Base-by-base conservation (phyloP, 2,888 invertebrate genomes). In the Mechanitis mazaeus region DNA sequence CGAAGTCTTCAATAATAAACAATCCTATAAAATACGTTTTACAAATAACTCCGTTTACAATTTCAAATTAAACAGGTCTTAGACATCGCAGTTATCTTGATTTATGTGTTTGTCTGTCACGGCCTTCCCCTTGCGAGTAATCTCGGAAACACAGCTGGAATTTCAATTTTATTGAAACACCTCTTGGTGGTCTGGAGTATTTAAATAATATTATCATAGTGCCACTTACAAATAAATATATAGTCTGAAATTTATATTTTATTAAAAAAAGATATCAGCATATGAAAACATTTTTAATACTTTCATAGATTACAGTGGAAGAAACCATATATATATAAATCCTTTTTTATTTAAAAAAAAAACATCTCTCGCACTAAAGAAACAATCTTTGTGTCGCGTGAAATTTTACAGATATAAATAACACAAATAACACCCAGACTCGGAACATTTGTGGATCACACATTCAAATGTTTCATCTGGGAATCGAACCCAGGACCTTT, bases 81-180 rank as follows among this genome's bases (percentile, higher is more conserved):
- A 60, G 53, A 45, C 59, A 55, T 53, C 46, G 56, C 56, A 42
- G 59, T 63, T 63, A 63, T 63, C 63, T 60, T 63, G 60, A 63
- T 63, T 63, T 59, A 63, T 55, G 56, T 54, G 53, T 47, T 35
- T 45, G 54, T 57, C 60, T 53, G 59, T 54, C 42, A 58, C 58
- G n/a, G 58, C 42, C 58, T 58, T 58, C 54, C 58, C 58, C 58
- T 58, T 54, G 38, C 33, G 54, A 45, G 47, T 46, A 47, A 56
- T 54, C 63, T 63, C 60, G 33, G 33, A 45, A 63, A 42, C 56
- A 60, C 42, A 54, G 56, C 46, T 47, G 28, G 56, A 54, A 56
- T 59, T 54, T 57, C 42, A 60, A 63, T 60, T 33, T 54, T 56
- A 57, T 63, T 35, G 47, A 59, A 54, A 59, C 20, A 35, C 50